A percentile compares a stretch with the other conserved stretches of the same genome.
Evolutionary conservation across 2,888 invertebrate genomes (phyloP).

Genomic region (Pteria penguin): DNA sequence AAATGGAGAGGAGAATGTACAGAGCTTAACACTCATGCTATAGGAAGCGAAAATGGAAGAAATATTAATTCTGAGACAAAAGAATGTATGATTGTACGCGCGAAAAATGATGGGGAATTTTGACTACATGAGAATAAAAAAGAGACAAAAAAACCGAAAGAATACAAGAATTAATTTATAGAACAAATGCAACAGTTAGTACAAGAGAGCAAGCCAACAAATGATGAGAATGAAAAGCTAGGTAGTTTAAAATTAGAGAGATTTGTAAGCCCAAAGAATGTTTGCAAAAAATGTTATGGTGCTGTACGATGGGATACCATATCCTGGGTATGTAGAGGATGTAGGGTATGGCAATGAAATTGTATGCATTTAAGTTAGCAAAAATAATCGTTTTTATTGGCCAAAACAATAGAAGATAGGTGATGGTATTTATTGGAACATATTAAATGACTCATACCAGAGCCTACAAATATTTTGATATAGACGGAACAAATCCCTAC

Average conservation of each 20-base stretch:
- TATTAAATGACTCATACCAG: conserved; percentile 22
- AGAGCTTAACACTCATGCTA: no score
- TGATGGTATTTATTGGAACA: conserved; percentile 27
- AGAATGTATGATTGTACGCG: background rate
- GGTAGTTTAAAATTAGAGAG: background rate
- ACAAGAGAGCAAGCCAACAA: background rate
- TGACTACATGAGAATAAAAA: background rate
- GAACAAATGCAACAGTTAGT: background rate
- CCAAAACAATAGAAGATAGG: conserved; percentile 22
- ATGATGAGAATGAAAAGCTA: background rate
- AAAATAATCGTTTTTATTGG: conserved; percentile 28
- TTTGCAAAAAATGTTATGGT: conserved; percentile 31
- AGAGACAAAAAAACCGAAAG: background rate
- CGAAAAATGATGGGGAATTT: background rate
- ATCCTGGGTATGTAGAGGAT: conserved; percentile 34
- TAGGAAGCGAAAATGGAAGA: background rate
- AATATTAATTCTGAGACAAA: background rate
- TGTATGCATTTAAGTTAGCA: conserved; percentile 27
- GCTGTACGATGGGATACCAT: conserved; percentile 25
- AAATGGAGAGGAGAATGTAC: no score
- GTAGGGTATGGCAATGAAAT: background rate
- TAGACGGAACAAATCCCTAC: background rate
- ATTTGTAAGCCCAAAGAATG: conserved; percentile 16
- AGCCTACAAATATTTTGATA: conserved; percentile 10
- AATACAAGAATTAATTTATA: background rate